A percentile compares a stretch with the other conserved stretches of the same genome.
These are phyloP conservation scores for Phalacrocorax carbo DNA, from an alignment of 2,113 vertebrate genomes.

Conservation along the genomic window DNA sequence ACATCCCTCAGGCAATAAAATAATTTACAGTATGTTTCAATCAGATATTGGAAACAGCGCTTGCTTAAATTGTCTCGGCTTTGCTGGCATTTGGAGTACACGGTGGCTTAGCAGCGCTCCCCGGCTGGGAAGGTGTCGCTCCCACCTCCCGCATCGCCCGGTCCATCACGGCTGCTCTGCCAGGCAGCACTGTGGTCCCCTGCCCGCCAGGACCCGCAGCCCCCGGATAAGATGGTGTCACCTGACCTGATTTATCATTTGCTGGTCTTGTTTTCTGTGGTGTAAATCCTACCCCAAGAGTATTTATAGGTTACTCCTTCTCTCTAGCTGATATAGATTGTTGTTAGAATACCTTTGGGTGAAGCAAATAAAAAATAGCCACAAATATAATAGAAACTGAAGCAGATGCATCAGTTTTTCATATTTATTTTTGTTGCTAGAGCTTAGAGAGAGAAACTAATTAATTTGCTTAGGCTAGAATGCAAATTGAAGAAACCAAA, in stretches of 20 bases:
- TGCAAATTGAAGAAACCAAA: neutral
- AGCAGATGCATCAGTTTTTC: neutral
- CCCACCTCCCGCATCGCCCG: rapidly evolving
- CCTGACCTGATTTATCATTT: neutral
- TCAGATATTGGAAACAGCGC: neutral
- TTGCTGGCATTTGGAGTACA: rapidly evolving
- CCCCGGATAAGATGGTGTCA: rapidly evolving
- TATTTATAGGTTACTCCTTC: neutral
- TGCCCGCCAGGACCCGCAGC: neutral
- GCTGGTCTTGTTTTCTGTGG: neutral
- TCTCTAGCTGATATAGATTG: neutral
- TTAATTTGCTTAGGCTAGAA: neutral
- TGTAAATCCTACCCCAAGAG: neutral
- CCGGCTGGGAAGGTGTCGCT: rapidly evolving
- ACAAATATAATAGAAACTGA: rapidly evolving
- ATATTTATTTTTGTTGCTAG: neutral
- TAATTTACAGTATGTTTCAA: neutral
- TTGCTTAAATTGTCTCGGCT: neutral
- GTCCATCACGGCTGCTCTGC: rapidly evolving
- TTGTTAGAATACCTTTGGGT: neutral
- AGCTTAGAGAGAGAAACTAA: neutral
- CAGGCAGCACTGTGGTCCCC: neutral
- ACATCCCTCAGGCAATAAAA: neutral
- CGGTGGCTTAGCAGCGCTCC: rapidly evolving
- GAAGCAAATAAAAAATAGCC: neutral